Base-by-base conservation (phyloP, 2,888 invertebrate genomes). In the Mesoligia furuncula region DNA sequence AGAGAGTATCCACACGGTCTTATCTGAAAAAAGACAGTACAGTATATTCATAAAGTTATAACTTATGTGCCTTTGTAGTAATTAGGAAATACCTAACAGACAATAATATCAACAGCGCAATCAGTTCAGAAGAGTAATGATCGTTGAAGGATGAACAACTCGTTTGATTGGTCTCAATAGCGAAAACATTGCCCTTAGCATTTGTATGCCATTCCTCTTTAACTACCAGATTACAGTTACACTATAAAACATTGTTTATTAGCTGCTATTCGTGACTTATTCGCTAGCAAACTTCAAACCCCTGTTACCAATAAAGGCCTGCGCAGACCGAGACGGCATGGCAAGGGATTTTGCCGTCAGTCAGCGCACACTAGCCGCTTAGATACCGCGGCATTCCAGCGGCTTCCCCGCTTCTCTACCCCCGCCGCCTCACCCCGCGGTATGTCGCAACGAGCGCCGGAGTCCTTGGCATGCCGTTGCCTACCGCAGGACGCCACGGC, bases 151-250 rank as follows among this genome's bases (percentile, higher is more conserved):
- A 86, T 77, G 62, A 70, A 42, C 66, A 66, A 62, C 66, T 78
- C 42, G 66, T 77, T 65, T 69, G 66, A 85, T 83, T 85, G 81
- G 54, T 75, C 81, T 67, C 77, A 83, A 85, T 83, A 83, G 74
- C 65, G 27, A 77, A 75, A 85, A 83, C 64, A 72, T 76, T 74
- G 83, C 73, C 73, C 70, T 64, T n/a, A 72, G 74, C 77, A 80
- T 80, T 75, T 83, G 77, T 31, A 62, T 64, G 73, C 67, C 48
- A 75, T 78, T 64, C 57, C 36, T 68, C n/a, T 31, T 67, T 42
- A 83, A 64, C 51, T 59, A 59, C n/a, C 4, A 45, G 3, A 51
- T 42, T 82, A 57, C 62, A 79, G 42, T 54, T 79, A 36, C 6
- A 13, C 8, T 67, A 31, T 54, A 54, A 61, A 80, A 61, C 54